These are phyloP conservation scores for Zhuqinia jingwanae DNA, from an alignment of 2,888 invertebrate species.

Conservation along the genomic window DNA sequence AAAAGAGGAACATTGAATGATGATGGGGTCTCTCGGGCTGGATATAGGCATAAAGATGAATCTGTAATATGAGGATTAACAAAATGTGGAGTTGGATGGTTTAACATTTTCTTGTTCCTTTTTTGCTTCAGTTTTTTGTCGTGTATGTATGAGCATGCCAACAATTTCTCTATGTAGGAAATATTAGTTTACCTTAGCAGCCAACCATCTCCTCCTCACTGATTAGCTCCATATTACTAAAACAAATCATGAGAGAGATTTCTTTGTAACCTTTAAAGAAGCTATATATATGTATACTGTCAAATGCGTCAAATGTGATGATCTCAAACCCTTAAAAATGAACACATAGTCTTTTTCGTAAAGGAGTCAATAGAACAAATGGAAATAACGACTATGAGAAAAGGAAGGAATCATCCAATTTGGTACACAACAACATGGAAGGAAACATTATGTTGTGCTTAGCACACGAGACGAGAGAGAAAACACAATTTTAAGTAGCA, in stretches of 20 bases:
- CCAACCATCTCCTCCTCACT: background rate
- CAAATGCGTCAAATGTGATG: no score
- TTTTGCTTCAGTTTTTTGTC: slow-evolving; percentile 13
- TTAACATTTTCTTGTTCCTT: no score
- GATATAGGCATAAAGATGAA: slow-evolving; percentile 53
- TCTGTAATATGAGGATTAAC: slow-evolving; percentile 66
- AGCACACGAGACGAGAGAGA: background rate
- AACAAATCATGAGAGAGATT: no score
- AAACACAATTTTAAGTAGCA: background rate
- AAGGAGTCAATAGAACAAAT: no score
- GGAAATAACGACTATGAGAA: background rate
- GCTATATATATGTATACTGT: no score
- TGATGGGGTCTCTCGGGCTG: slow-evolving; percentile 46
- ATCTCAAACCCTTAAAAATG: no score
- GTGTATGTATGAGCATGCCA: background rate
- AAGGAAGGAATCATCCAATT: background rate
- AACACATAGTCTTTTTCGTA: no score
- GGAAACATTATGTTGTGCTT: background rate
- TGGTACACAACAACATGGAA: background rate
- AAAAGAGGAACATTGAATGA: slow-evolving; percentile 60
- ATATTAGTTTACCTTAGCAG: no score
- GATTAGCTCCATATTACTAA: background rate
- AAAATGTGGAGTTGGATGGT: slow-evolving; percentile 53
- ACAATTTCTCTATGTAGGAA: no score
- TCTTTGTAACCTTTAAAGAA: no score